Evolutionary conservation across 2,113 vertebrate genomes (phyloP).

Genomic region (Heptranchias perlo): DNA sequence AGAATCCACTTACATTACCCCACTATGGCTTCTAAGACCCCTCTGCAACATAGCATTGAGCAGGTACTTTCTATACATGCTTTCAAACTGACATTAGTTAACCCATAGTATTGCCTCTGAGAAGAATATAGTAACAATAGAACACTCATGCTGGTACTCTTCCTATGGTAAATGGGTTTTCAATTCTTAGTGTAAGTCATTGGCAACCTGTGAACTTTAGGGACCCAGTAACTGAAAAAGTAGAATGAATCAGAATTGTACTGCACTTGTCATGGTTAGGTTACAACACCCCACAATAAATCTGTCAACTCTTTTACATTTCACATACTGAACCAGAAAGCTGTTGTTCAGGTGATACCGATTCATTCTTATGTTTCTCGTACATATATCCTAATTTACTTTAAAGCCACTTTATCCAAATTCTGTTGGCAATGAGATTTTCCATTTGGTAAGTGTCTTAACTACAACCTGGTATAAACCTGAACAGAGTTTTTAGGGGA

Average conservation of each 20-base stretch:
- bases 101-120: background rate
- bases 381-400: background rate
- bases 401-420: background rate
- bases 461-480: background rate
- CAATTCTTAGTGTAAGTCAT: background rate
- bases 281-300: background rate
- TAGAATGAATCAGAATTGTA: background rate
- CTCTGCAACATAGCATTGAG: background rate
- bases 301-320: background rate
- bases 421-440: background rate
- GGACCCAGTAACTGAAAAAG: background rate
- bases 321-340: background rate
- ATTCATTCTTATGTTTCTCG: background rate
- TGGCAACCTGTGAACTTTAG: background rate
- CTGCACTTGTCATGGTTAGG: background rate
- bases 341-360: background rate
- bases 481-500: background rate
- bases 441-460: background rate
- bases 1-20: background rate
- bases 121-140: background rate
- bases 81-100: background rate
- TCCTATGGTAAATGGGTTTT: background rate
- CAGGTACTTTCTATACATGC: background rate
- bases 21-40: background rate
- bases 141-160: background rate